Conservation (phyloP, 1,140 invertebrate species). For the Lethrus apterus region DNA sequence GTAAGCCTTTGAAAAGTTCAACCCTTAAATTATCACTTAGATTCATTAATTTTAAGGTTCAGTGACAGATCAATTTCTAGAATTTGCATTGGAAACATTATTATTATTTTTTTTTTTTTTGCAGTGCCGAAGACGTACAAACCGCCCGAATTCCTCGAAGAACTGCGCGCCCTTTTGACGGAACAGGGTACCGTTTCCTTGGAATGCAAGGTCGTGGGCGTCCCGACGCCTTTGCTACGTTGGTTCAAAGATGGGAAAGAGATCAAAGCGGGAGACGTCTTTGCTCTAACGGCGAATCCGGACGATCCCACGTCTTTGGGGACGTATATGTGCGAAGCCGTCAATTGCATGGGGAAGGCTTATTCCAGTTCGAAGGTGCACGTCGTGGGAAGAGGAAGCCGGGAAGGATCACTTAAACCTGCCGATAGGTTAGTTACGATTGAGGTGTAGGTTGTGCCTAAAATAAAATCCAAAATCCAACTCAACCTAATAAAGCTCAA, state of each 20-base stretch:
- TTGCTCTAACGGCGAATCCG: conserved; percentile 71
- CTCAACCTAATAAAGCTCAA: no score
- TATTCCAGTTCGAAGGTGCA: conserved; percentile 76
- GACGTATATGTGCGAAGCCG: conserved; percentile 75
- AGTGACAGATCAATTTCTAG: background rate
- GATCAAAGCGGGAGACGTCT: conserved; percentile 82
- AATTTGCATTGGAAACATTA: background rate
- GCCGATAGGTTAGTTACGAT: conserved; percentile 47
- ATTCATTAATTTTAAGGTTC: background rate
- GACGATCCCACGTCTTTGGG: conserved; percentile 76
- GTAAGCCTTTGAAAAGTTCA: conserved; percentile 39
- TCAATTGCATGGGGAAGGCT: conserved; percentile 78
- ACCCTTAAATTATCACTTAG: conserved; percentile 4
- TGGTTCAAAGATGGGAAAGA: conserved; percentile 83
- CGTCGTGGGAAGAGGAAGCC: conserved; percentile 59
- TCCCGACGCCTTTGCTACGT: conserved; percentile 69
- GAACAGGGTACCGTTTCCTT: conserved; percentile 81
- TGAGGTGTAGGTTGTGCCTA: background rate
- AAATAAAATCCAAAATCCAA: no score
- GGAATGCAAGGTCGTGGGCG: conserved; percentile 82
- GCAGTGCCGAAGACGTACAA: conserved; percentile 82
- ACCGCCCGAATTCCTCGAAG: conserved; percentile 75
- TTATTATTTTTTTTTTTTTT: conserved; percentile 31
- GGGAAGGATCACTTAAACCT: conserved; percentile 56
- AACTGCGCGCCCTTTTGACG: conserved; percentile 69